Evolutionary conservation across 2,113 vertebrate species (phyloP).

Genomic region (Poeciliopsis retropinna): DNA sequence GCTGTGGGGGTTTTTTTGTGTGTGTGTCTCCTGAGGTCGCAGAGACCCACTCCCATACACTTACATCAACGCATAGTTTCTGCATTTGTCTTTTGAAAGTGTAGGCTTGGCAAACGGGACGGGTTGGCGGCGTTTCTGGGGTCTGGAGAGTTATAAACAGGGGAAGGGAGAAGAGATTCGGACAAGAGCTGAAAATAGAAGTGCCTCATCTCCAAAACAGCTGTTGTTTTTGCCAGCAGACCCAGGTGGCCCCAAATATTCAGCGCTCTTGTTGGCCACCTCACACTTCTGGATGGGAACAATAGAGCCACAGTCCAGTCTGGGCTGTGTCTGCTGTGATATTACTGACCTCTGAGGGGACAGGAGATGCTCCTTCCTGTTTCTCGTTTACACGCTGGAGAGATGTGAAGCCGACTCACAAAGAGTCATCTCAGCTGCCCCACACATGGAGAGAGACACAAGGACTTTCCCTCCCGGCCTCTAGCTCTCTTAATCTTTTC

Average conservation of each 20-base stretch:
- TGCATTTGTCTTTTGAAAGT: constrained; percentile 73
- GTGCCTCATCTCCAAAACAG: constrained; percentile 90
- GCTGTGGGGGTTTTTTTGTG: background rate
- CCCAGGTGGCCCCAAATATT: constrained; percentile 89
- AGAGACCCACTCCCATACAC: constrained; percentile 66
- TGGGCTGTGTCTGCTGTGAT: constrained; percentile 64
- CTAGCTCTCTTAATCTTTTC: constrained; percentile 24
- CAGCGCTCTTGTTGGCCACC: constrained; percentile 39
- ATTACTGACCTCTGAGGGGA: constrained; percentile 60
- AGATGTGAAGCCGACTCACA: constrained; percentile 30
- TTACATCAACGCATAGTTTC: constrained; percentile 80
- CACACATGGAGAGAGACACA: constrained; percentile 15
- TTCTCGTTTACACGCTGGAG: constrained; percentile 40
- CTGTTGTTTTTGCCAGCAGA: constrained; percentile 93
- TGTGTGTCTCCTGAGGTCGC: constrained; percentile 37
- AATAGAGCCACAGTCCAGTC: constrained; percentile 45
- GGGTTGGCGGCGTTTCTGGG: constrained; percentile 65
- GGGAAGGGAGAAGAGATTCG: constrained; percentile 76
- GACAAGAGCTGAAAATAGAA: constrained; percentile 88
- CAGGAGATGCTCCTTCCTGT: constrained; percentile 54
- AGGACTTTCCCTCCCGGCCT: constrained; percentile 11
- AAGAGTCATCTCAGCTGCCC: constrained; percentile 31
- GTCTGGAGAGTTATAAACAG: constrained; percentile 80
- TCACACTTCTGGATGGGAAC: constrained; percentile 54
- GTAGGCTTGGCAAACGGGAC: constrained; percentile 56